Evolutionary conservation across 2,888 invertebrate genomes (phyloP), one percentile per base, ranked within the genome.

Genomic region (Bursaphelenchus okinawaensis): DNA sequence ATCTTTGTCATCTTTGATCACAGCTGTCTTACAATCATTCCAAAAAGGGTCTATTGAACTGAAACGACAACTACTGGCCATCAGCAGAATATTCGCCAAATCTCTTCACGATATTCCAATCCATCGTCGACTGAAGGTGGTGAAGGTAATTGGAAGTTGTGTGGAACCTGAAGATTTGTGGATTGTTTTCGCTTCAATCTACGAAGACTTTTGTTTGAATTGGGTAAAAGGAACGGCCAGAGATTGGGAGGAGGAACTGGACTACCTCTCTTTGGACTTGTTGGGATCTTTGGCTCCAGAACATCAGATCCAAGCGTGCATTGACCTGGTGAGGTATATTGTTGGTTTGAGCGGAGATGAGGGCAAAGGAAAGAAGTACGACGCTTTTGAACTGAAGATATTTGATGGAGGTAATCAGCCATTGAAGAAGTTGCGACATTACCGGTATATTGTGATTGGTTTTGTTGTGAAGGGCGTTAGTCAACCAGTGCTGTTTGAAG

Each of bases 81-180:
- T 93, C 19, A 85, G 93, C 22, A 88, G 92, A 55, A 91, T 94
- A 55, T 96, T 98, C 83, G 90, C 93, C 0, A 91, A 91, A 78
- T 91, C 92, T 0, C 87, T 93, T 54, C 86, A 91, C 0, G 92
- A 96, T 84, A 91, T 98, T 19, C 95, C 96, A 0, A 90, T 91
- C 76, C 96, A 98, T 83, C 87, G 96, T 54, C 86, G 93, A 63
- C 84, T 89, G 63, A 68, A 75, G 4, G 71, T 78, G 19, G 75
- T 77, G 16, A 66, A 67, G 12, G 73, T 75, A 1, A 69, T 81
- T 40, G 70, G 72, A 0, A 56, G 69, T 63, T 70, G 75, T 9
- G 68, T 79, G n/a, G 69, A 70, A n/a, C 57, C 71, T 1, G 74
- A 82, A 24, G 84, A 83, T 66, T 78, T 86, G 29, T 85, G 85